A percentile compares a stretch with the other conserved stretches of the same genome.
These are phyloP conservation scores for Gortyna flavago DNA, from an alignment of 2,888 invertebrate genomes.

Conservation along the genomic window DNA sequence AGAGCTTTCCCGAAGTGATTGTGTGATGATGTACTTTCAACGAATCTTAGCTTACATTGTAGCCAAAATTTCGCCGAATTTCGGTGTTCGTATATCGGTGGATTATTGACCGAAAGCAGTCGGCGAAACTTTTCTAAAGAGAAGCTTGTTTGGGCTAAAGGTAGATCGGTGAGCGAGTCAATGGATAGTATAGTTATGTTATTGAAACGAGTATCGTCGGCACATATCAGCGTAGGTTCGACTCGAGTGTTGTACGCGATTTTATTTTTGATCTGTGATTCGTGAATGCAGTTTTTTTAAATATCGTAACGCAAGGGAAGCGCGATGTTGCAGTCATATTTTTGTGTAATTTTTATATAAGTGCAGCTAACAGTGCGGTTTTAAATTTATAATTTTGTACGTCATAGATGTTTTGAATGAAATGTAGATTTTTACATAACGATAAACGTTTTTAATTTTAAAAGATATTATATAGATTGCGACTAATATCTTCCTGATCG, in stretches of 20 bases:
- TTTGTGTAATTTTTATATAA: slow-evolving; percentile 72
- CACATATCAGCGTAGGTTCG: slow-evolving; percentile 85
- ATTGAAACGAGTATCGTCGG: slow-evolving; percentile 63
- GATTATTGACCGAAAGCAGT: slow-evolving; percentile 20
- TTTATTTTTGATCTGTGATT: slow-evolving; percentile 85
- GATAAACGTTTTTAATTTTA: slow-evolving; percentile 68
- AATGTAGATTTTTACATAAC: slow-evolving; percentile 67
- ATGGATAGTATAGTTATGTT: slow-evolving; percentile 51
- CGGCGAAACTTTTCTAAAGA: slow-evolving; percentile 40
- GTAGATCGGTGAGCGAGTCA: slow-evolving; percentile 29
- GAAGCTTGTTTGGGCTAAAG: slow-evolving; percentile 37
- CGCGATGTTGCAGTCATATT: slow-evolving; percentile 72
- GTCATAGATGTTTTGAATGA: slow-evolving; percentile 68
- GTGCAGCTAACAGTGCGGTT: slow-evolving; percentile 73
- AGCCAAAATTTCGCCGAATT: slow-evolving; percentile 46
- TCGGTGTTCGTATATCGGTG: slow-evolving; percentile 19
- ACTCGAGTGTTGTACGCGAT: slow-evolving; percentile 74
- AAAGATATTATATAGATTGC: slow-evolving; percentile 65
- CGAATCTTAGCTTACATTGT: slow-evolving; percentile 55
- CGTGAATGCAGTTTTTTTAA: slow-evolving; percentile 79
- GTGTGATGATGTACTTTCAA: slow-evolving; percentile 44
- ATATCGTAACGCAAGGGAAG: slow-evolving; percentile 66
- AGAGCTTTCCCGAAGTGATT: slow-evolving; percentile 33
- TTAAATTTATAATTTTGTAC: slow-evolving; percentile 75
- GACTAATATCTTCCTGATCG: slow-evolving; percentile 64